A percentile compares a stretch with the other conserved stretches of the same genome.
Evolutionary conservation across 2,888 invertebrate genomes (phyloP).

Genomic region (Odontomyia ornata): DNA sequence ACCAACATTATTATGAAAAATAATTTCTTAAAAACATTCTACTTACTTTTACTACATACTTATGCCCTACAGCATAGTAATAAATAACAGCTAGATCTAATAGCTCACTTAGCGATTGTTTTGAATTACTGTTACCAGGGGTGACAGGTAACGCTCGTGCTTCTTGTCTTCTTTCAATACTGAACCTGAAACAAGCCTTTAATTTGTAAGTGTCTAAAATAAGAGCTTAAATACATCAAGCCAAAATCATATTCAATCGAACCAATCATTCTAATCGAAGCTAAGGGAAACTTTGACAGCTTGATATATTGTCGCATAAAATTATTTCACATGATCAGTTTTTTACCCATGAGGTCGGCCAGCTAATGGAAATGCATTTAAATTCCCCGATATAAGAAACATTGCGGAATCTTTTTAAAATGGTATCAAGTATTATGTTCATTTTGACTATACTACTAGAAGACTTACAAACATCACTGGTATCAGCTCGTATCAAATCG

Average conservation of each 20-base stretch:
- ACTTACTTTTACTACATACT: constrained; percentile 61
- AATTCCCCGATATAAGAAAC: constrained; percentile 58
- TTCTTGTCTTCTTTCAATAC: constrained; percentile 22
- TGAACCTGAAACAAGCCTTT: constrained; percentile 9
- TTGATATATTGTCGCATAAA: constrained; percentile 7
- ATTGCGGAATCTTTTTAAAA: constrained; percentile 57
- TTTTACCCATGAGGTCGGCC: constrained; percentile 58
- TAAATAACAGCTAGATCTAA: constrained; percentile 61
- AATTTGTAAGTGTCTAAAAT: not conserved
- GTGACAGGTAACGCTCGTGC: constrained; percentile 41
- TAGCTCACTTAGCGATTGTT: constrained; percentile 59
- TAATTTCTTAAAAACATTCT: constrained; percentile 10
- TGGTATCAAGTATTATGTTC: constrained; percentile 27
- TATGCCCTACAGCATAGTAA: constrained; percentile 63
- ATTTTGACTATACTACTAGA: constrained; percentile 4
- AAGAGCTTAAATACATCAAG: constrained; percentile 11
- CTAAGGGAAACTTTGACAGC: not conserved
- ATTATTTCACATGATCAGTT: not conserved
- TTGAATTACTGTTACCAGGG: constrained; percentile 56
- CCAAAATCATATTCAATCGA: too few species aligned
- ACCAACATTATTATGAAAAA: not conserved
- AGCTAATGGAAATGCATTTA: constrained; percentile 58
- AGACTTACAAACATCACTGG: constrained; percentile 52
- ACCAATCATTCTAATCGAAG: too few species aligned
- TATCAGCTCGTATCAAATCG: constrained; percentile 46